A percentile compares a stretch with the other conserved stretches of the same genome.
Evolutionary conservation across 2,113 vertebrate species (phyloP).

Genomic region (Mesoclemmys tuberculata): DNA sequence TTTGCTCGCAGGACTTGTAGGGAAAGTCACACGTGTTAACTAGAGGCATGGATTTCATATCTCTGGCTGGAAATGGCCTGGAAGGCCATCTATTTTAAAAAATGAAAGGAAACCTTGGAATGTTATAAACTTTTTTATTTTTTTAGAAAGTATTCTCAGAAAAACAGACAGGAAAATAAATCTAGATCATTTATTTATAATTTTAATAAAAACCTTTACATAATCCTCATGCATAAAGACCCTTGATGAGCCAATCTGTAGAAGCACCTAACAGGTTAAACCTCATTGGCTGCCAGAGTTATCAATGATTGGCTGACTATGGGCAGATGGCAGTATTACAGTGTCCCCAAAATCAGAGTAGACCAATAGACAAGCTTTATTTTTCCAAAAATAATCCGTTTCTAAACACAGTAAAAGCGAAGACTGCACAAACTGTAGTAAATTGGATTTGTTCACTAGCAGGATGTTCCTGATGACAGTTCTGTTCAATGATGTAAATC

Average conservation of each 20-base stretch:
- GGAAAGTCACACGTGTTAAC: not conserved
- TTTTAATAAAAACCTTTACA: constrained; percentile 83
- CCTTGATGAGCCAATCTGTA: not conserved
- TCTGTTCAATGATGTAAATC: accelerated
- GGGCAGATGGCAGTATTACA: not conserved
- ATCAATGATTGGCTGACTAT: not conserved
- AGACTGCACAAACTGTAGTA: not conserved
- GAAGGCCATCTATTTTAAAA: accelerated
- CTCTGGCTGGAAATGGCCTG: not conserved
- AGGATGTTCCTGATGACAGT: not conserved
- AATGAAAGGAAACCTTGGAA: constrained; percentile 25
- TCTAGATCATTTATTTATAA: constrained; percentile 81
- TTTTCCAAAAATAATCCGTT: not conserved
- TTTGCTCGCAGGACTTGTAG: not conserved
- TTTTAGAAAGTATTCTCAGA: constrained; percentile 80
- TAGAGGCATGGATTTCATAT: not conserved
- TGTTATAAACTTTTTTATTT: constrained; percentile 81
- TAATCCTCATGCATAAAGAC: constrained; percentile 76
- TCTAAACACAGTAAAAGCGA: not conserved
- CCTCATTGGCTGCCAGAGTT: not conserved
- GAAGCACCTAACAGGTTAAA: not conserved
- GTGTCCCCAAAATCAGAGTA: not conserved
- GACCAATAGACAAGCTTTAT: not conserved
- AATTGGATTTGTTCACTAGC: accelerated
- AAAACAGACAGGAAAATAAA: constrained; percentile 83